Conservation (phyloP, 2,888 invertebrate species). For the Hemicrepidius hirtus region DNA sequence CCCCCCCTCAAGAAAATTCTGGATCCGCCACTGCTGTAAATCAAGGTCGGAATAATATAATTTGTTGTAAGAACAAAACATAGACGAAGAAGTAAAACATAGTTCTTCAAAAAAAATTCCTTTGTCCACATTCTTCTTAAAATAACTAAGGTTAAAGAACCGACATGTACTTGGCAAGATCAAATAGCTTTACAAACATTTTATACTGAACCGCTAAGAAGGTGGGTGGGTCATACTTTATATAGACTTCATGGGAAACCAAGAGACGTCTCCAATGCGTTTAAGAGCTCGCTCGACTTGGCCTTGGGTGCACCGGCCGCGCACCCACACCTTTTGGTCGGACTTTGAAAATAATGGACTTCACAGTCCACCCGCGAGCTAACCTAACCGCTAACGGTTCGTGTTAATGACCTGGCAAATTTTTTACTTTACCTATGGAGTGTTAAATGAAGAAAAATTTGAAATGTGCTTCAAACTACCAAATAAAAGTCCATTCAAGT, state of each 20-base stretch:
- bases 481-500: too few species aligned
- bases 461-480: not conserved
- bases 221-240: slow-evolving; percentile 25
- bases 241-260: slow-evolving; percentile 2
- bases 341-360: slow-evolving; percentile 37
- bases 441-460: not conserved
- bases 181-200: slow-evolving; percentile 18
- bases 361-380: slow-evolving; percentile 34
- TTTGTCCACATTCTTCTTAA: slow-evolving; percentile 1
- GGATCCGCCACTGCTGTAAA: too few species aligned
- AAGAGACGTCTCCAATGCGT: slow-evolving; percentile 14
- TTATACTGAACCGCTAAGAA: slow-evolving; percentile 24
- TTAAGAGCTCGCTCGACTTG: slow-evolving; percentile 12
- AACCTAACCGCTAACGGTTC: slow-evolving; percentile 42
- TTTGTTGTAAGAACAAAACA: too few species aligned
- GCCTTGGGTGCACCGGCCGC: slow-evolving; percentile 31
- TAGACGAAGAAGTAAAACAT: too few species aligned
- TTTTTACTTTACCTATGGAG: not conserved
- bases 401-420: slow-evolving; percentile 28
- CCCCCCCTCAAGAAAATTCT: too few species aligned
- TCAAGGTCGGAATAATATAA: too few species aligned
- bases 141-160: not conserved
- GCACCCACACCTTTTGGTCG: slow-evolving; percentile 36
- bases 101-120: not conserved
- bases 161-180: not conserved